Evolutionary conservation across 2,797 vertebrate genomes (phyloP), one percentile per base, ranked within the genome.

Genomic region (Schizopygopsis malacanthus): DNA sequence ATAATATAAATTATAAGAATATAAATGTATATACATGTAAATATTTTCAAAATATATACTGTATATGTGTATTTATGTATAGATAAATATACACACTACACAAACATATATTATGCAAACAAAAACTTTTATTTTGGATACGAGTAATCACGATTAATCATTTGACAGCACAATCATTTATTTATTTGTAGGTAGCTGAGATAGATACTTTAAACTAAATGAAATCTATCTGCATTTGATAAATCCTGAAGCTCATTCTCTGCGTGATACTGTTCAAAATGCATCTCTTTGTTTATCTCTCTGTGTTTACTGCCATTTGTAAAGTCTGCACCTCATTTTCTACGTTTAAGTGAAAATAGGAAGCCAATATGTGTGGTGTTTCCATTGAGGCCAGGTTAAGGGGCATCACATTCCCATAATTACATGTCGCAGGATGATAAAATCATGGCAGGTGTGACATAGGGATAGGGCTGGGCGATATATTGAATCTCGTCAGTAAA

Each of bases 361-460:
- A 52, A 54, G 22, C 22, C 39, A 78, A 2, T 70, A 84, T 33
- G 6, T 70, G n/a, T 69, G 10, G 37, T 9, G 11, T 25, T 33
- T 84, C 63, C 47, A 67, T 84, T 43, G 70, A 20, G 33, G 3
- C 15, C 47, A 78, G 50, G n/a, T 84, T 39, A 69, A 47, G 18
- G 25, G 15, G 78, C 75, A 56, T 39, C 12, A 18, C n/a, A 79
- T 70, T 43, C 39, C 63, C 83, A 79, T 56, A 84, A 56, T 78
- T 69, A 69, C 54, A 45, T 28, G 15, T 73, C 25, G 18, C 63
- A 47, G 56, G 18, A 73, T 61, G 54, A 22, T 83, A 16, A 73
- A 75, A 75, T 56, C 65, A 56, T n/a, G 33, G 80, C 50, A 77
- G 72, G 59, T 65, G 75, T 83, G 75, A 84, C 6, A 0, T 63